Percentiles rank a stretch among this genome's conserved stretches.
Conservation (phyloP, 2,113 vertebrate species). For the Oryctolagus cuniculus region mOryCun1.1 NC_091439.1:99863001-99863500, state of each 20-base stretch:
- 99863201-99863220: not conserved
- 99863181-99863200: not conserved
- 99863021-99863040: not conserved
- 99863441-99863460: not conserved
- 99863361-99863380: not conserved
- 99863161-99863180: not conserved
- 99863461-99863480: not conserved
- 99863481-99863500: slow-evolving; percentile 13
- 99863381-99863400: not conserved
- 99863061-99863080: not conserved
- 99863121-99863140: not conserved
- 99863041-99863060: not conserved
- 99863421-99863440: not conserved
- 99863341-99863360: not conserved
- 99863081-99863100: not conserved
- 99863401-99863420: not conserved
- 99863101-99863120: not conserved
- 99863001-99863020: not conserved
- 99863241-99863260: not conserved
- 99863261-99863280: not conserved
- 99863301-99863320: not conserved
- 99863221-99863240: not conserved
- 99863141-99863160: not conserved
- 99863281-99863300: not conserved
- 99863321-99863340: not conserved